These are phyloP conservation scores for Phalanger gymnotis DNA, from an alignment of 2,797 vertebrate species.

Conservation along the genomic window DNA sequence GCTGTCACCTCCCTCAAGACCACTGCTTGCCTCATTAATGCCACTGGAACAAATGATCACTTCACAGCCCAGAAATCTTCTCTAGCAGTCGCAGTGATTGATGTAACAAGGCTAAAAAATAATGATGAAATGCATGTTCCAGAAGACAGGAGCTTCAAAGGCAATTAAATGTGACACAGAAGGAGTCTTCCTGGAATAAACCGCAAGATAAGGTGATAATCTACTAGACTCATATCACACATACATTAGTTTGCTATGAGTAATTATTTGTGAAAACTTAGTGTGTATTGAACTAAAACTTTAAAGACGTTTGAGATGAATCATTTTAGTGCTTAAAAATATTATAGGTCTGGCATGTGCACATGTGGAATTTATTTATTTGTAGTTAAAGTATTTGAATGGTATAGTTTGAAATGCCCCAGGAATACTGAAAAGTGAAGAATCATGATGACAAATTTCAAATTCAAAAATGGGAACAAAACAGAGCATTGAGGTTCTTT, in stretches of 20 bases:
- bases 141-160: slow-evolving; percentile 87
- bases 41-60: slow-evolving; percentile 88
- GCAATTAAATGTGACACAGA: slow-evolving; percentile 87
- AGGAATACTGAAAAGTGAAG: slow-evolving; percentile 57
- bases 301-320: slow-evolving; percentile 57
- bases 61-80: slow-evolving; percentile 88
- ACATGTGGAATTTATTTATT: slow-evolving; percentile 51
- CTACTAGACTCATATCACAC: slow-evolving; percentile 75
- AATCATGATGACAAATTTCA: slow-evolving; percentile 58
- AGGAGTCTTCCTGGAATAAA: slow-evolving; percentile 84
- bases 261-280: slow-evolving; percentile 78
- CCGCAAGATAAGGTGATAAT: slow-evolving; percentile 78
- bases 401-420: slow-evolving; percentile 48
- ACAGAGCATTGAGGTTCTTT: slow-evolving; percentile 5
- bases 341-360: background rate
- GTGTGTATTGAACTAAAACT: slow-evolving; percentile 63
- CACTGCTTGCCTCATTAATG: slow-evolving; percentile 88
- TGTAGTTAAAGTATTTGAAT: slow-evolving; percentile 48
- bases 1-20: slow-evolving; percentile 86
- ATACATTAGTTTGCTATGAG: slow-evolving; percentile 75
- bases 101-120: slow-evolving; percentile 89
- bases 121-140: slow-evolving; percentile 87
- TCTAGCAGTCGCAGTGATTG: slow-evolving; percentile 87
- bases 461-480: slow-evolving; percentile 30
- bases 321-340: slow-evolving; percentile 55